Base-by-base conservation (phyloP, 2,113 vertebrate species). In the Gymnarchus niloticus region DNA sequence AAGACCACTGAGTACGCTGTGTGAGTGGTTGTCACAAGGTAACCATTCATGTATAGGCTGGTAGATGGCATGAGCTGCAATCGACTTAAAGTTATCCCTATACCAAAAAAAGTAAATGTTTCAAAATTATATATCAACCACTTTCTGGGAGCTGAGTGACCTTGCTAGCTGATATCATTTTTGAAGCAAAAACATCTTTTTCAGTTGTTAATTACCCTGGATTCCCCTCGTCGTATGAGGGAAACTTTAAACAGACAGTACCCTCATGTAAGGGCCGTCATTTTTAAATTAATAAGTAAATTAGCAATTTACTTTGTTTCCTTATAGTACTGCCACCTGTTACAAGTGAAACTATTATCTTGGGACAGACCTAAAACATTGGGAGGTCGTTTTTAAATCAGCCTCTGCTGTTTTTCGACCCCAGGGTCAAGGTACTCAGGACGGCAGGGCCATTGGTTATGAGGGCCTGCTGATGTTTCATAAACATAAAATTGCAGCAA, bases 261-360 rank as follows among this genome's bases (percentile, higher is more conserved):
- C 21, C 56, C 82, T 83, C n/a, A 46, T 56, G 37, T 8, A 82
- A 28, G 51, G 51, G 51, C n/a, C 51, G 25, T 57, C 82, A 33
- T n/a, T n/a, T n/a, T n/a, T n/a, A n/a, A n/a, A n/a, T n/a, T n/a
- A n/a, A 56, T 41, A 57, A 21, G 54, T 57, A 44, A 83, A 83
- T 83, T 83, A 83, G 82, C 33, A 14, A 57, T 83, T 59, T 12
- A 57, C 21, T 57, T 56, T 14, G 7, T 83, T 56, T 83, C 28
- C 37, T 33, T 51, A 46, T 9, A 25, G 54, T 83, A 82, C 7
- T 28, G 44, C 56, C 82, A 83, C 56, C 56, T 83, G 82, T 59
- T 59, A 83, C 33, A 59, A 57, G 25, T 48, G 56, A 25, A 83
- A 56, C 12, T 59, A 82, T 82, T 56, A 59, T 37, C 56, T 57